Percentiles rank a stretch among this genome's conserved stretches.
These are phyloP conservation scores for Phoxinus dragarum DNA, from an alignment of 2,797 vertebrate genomes.

Conservation along the genomic window DNA sequence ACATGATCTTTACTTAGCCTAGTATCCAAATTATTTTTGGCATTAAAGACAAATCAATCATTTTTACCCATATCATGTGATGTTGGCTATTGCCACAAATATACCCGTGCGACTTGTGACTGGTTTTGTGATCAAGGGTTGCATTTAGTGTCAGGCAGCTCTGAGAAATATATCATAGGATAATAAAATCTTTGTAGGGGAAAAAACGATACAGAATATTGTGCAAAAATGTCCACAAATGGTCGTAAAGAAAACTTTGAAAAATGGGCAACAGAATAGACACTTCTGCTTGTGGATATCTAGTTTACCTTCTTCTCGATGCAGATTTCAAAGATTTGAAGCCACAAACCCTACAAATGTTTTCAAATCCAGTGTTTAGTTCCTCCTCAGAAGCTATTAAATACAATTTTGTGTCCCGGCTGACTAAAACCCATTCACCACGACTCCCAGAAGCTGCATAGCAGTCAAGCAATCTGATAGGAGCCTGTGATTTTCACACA, in stretches of 20 bases:
- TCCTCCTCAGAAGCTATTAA: neutral
- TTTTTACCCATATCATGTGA: too few species aligned
- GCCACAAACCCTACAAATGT: conserved; percentile 6
- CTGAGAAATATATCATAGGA: neutral
- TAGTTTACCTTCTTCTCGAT: conserved; percentile 7
- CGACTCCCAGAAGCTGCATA: neutral
- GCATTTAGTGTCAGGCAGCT: neutral
- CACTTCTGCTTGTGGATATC: neutral
- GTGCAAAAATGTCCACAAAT: neutral
- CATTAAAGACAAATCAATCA: too few species aligned
- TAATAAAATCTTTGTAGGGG: neutral
- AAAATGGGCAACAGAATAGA: neutral
- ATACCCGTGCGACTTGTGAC: too few species aligned
- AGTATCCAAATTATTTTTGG: too few species aligned
- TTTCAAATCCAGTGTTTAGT: neutral
- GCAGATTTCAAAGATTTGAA: neutral
- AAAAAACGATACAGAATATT: neutral
- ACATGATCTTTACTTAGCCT: too few species aligned
- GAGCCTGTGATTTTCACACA: conserved; percentile 15
- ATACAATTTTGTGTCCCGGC: neutral
- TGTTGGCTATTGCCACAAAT: too few species aligned
- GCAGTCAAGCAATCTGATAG: conserved; percentile 16
- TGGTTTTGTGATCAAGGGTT: too few species aligned
- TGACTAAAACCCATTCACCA: neutral
- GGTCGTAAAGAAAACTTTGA: neutral